Evolutionary conservation across 2,797 vertebrate genomes (phyloP), one percentile per base, ranked within the genome.

Genomic region (Benthosema pterotum): DNA sequence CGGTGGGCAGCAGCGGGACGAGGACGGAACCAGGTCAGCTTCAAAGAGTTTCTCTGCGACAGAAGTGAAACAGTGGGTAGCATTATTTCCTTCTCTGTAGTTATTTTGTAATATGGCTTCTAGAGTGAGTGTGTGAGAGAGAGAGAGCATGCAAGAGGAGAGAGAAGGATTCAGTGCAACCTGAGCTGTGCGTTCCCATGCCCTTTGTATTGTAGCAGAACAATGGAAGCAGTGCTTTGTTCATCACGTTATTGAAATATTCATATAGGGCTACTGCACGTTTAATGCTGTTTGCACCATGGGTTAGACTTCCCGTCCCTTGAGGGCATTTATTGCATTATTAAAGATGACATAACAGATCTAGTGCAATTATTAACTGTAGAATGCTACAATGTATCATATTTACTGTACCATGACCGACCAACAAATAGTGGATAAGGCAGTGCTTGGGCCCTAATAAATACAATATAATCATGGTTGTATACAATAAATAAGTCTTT

Each of bases 171-270:
- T 54, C 5, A 59, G 43, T 83, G 92, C 81, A 93, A 92, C 89
- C 79, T 80, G 89, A 93, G 80, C 87, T 82, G 58, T 46, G 51
- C 53, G 83, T 90, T 90, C 88, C 82, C 84, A 86, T 80, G 79
- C 65, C 62, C 70, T 73, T 85, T 89, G 73, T 86, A 57, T 62
- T 42, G 63, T 63, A 57, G 46, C 48, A 67, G 68, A 84, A 91
- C 87, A 91, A 90, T 84, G 60, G 57, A 42, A 57, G 25, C 8
- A 62, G 22, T 42, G 73, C 60, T 62, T 67, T 74, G 47, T 50
- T 64, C 58, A 54, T 55, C 68, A 63, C 69, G 52, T 60, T 54
- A 62, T 80, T 86, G 64, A 89, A 89, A 89, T 84, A 87, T 89
- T 89, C 17, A 86, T 74, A 9, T 22, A 25, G 22, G 3, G 22